Percentiles rank a stretch among this genome's conserved stretches.
Conservation (phyloP, 2,113 vertebrate species). For the Chaetodon trifascialis region DNA sequence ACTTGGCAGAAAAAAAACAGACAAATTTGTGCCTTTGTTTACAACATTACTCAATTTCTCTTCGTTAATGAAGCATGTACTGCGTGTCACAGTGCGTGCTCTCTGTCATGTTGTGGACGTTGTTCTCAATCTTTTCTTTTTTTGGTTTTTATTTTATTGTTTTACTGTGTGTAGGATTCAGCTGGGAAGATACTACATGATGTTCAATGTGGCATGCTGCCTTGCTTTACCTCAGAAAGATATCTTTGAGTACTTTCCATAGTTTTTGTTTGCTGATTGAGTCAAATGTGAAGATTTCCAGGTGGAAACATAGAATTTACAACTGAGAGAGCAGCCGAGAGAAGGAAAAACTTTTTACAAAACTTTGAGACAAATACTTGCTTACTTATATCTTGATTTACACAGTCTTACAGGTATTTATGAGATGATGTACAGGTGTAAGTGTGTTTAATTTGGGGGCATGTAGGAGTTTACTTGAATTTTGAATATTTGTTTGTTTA, state of each 20-base stretch:
- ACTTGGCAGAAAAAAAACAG: conserved; percentile 33
- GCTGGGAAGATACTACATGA: conserved; percentile 4
- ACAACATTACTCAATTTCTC: conserved; percentile 5
- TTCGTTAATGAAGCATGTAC: conserved; percentile 27
- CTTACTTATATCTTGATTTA: conserved; percentile 17
- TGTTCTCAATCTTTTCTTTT: conserved; percentile 8
- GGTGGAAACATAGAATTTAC: not conserved
- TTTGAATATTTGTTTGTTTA: conserved; percentile 49
- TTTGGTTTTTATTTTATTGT: not conserved
- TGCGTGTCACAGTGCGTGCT: conserved; percentile 51
- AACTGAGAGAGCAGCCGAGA: not conserved
- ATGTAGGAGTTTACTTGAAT: conserved; percentile 69
- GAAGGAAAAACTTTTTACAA: conserved; percentile 22
- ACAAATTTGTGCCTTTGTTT: conserved; percentile 78
- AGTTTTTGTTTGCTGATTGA: conserved; percentile 11
- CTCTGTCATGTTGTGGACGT: conserved; percentile 19
- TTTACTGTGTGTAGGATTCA: conserved; percentile 16
- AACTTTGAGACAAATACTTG: not conserved
- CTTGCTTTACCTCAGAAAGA: conserved; percentile 65
- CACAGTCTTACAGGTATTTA: conserved; percentile 35
- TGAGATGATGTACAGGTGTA: conserved; percentile 38
- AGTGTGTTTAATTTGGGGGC: conserved; percentile 46
- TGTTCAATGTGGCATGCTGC: conserved; percentile 62
- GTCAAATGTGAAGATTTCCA: conserved; percentile 23
- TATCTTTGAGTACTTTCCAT: not conserved